phyloP scores from a whole-genome alignment of 2,113 vertebrate genomes.

The Rhinopithecus roxellana region DNA sequence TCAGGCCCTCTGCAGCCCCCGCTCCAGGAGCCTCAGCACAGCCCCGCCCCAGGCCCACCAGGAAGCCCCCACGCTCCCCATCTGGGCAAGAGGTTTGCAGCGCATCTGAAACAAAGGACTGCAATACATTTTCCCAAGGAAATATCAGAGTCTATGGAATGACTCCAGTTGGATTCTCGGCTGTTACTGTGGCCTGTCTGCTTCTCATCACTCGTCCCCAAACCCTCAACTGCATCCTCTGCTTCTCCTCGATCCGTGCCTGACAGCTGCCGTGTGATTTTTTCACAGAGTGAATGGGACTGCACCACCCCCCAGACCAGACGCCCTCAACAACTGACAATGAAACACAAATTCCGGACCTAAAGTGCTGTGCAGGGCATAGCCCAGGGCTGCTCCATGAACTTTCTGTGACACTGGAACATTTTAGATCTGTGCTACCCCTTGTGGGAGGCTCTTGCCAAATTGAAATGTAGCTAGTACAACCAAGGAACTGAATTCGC shows the following conservation, averaged over 20 bases:
- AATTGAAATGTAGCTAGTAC: neutral
- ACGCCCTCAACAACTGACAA: rapidly evolving
- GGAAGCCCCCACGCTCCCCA: neutral
- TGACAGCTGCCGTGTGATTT: neutral
- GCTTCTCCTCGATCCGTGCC: neutral
- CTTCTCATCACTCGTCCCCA: neutral
- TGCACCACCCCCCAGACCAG: neutral
- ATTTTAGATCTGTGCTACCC: neutral
- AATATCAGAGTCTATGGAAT: rapidly evolving
- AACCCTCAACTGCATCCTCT: neutral
- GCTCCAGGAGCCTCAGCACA: neutral
- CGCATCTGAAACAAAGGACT: neutral
- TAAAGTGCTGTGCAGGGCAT: rapidly evolving
- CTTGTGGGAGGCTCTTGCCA: no score
- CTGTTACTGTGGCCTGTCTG: no score
- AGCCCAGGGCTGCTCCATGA: no score
- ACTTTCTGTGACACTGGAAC: neutral
- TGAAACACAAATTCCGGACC: neutral
- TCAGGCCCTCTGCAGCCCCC: no score
- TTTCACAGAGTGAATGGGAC: neutral
- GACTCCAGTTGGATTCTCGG: no score
- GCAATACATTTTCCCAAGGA: neutral
- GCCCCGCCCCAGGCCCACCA: neutral
- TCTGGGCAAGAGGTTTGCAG: neutral
- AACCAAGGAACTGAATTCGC: neutral